phyloP scores from a whole-genome alignment of 2,797 vertebrate species.

The Lagodon rhomboides region DNA sequence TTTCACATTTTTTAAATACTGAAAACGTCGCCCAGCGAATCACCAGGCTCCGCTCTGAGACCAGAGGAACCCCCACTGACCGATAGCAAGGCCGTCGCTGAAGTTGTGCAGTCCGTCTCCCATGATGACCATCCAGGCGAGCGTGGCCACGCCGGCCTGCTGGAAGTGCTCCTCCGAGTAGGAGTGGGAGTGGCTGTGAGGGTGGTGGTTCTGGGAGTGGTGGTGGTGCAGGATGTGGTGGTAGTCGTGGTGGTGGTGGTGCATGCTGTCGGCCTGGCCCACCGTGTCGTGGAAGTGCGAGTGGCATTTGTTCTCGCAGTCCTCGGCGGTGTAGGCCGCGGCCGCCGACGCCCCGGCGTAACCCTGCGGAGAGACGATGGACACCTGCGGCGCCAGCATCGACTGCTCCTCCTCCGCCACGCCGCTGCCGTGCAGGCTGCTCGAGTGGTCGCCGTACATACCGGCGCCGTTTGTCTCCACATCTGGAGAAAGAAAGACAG shows the following conservation, averaged over 20 bases:
- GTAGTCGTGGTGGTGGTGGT: conserved; percentile 98
- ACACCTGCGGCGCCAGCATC: conserved; percentile 91
- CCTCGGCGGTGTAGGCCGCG: conserved; percentile 89
- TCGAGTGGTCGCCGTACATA: conserved; percentile 81
- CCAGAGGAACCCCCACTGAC: conserved; percentile 46
- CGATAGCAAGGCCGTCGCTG: conserved; percentile 93
- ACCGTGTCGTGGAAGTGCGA: conserved; percentile 98
- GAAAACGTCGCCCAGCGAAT: background rate
- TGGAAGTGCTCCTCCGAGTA: conserved; percentile 94
- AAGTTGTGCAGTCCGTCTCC: conserved; percentile 98
- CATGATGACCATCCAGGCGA: conserved; percentile 99
- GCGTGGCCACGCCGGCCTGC: conserved; percentile 93
- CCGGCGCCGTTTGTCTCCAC: conserved; percentile 87
- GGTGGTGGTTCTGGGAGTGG: conserved; percentile 98
- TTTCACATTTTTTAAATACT: no score
- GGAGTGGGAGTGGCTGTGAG: conserved; percentile 94
- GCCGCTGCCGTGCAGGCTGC: conserved; percentile 78
- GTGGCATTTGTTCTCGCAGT: conserved; percentile 98
- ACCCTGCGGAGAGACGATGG: conserved; percentile 75
- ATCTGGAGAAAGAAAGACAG: conserved; percentile 58
- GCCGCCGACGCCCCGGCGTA: conserved; percentile 58
- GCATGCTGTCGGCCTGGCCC: conserved; percentile 92
- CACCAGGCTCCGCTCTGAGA: background rate
- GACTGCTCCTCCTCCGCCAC: conserved; percentile 92
- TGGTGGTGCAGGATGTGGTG: conserved; percentile 99